These are phyloP conservation scores for Adelges cooleyi DNA, from an alignment of 1,140 invertebrate species.

Conservation along the genomic window DNA sequence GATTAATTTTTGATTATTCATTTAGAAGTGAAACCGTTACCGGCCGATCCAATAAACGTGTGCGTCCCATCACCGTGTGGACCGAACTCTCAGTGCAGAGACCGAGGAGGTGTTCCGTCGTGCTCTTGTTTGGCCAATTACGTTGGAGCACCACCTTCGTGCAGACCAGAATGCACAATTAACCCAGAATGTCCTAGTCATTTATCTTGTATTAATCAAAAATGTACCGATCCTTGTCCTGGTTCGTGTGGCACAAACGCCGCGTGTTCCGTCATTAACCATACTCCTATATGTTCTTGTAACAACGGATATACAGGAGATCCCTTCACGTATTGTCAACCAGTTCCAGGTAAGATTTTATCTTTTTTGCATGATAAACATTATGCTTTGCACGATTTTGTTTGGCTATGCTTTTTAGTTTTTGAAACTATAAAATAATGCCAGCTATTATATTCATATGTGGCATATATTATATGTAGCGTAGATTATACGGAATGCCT, in stretches of 20 bases:
- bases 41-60: constrained; percentile 39
- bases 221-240: constrained; percentile 42
- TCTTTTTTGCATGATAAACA: constrained; percentile 7
- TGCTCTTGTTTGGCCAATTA: constrained; percentile 48
- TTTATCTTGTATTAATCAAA: constrained; percentile 43
- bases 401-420: neutral
- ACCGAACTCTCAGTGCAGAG: constrained; percentile 50
- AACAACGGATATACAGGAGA: constrained; percentile 45
- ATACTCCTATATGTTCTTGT: constrained; percentile 45
- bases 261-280: constrained; percentile 43
- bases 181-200: constrained; percentile 45
- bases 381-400: neutral
- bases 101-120: constrained; percentile 44
- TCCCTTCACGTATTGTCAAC: constrained; percentile 45
- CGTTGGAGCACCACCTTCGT: constrained; percentile 44
- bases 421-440: too few species aligned
- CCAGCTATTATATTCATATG: too few species aligned
- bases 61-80: constrained; percentile 54
- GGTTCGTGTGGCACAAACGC: constrained; percentile 46
- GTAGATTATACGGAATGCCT: neutral
- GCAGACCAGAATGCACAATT: constrained; percentile 45
- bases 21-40: constrained; percentile 29
- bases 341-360: constrained; percentile 31
- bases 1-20: neutral
- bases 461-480: too few species aligned